A percentile compares a stretch with the other conserved stretches of the same genome.
Evolutionary conservation across 2,113 vertebrate species (phyloP).

Genomic region (Butastur rufipennis): DNA sequence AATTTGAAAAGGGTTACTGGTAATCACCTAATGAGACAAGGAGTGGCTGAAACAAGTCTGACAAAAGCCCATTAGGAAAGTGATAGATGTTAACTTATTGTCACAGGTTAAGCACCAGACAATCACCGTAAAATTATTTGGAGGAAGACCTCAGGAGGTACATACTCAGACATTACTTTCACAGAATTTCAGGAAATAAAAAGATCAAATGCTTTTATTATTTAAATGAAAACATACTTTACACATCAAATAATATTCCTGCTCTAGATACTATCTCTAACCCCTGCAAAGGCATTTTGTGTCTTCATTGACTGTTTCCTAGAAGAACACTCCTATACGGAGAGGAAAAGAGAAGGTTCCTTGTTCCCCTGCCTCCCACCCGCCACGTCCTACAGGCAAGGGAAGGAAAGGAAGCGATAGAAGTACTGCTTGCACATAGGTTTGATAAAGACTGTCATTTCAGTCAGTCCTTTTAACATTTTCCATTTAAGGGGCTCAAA

Average conservation of each 20-base stretch:
- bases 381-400: background rate
- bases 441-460: background rate
- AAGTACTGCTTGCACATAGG: background rate
- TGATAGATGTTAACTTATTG: background rate
- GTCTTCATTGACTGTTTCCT: background rate
- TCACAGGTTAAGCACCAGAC: background rate
- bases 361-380: background rate
- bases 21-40: background rate
- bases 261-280: background rate
- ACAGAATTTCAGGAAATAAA: background rate
- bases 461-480: background rate
- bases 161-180: background rate
- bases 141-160: background rate
- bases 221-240: background rate
- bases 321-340: fast-evolving
- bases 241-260: background rate
- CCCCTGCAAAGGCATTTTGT: background rate
- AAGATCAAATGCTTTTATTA: background rate
- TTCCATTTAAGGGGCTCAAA: background rate
- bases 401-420: fast-evolving
- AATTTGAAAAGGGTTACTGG: background rate
- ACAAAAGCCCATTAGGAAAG: background rate
- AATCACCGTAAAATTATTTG: background rate
- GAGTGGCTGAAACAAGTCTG: background rate
- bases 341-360: background rate